Conservation (phyloP, 2,888 invertebrate genomes). For the Nomada hirtipes region DNA sequence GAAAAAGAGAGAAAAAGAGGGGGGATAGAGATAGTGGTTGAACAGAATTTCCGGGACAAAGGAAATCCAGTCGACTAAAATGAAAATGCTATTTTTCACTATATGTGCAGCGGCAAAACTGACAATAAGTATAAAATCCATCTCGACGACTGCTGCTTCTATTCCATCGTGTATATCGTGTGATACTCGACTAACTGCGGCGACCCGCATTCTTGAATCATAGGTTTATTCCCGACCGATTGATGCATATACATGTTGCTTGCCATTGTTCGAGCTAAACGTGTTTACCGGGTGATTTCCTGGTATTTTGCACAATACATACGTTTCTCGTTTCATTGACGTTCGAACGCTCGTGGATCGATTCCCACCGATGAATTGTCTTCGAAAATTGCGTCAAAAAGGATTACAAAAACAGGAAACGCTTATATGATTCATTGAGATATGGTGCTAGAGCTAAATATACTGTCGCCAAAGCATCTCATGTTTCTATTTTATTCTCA, state of each 20-base stretch:
- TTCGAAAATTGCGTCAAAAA: neutral
- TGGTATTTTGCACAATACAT: neutral
- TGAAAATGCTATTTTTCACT: constrained; percentile 4
- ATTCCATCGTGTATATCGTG: constrained; percentile 6
- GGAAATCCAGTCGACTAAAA: constrained; percentile 5
- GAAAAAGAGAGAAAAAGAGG: neutral
- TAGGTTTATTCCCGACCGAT: constrained; percentile 36
- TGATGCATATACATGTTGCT: constrained; percentile 1
- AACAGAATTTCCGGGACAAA: constrained; percentile 27
- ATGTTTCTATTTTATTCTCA: too few relatives aligned
- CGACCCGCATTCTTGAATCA: constrained; percentile 29
- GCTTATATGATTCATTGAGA: neutral
- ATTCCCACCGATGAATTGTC: neutral
- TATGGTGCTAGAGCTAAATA: too few relatives aligned
- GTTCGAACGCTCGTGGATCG: neutral
- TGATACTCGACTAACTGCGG: constrained; percentile 18
- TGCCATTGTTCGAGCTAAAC: constrained; percentile 17
- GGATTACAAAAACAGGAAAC: neutral
- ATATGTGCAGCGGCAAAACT: neutral
- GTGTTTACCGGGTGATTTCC: neutral
- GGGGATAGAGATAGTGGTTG: neutral
- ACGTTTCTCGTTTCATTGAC: neutral
- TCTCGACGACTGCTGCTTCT: constrained; percentile 4
- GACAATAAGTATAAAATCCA: constrained; percentile 5
- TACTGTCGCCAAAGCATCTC: too few relatives aligned